Base-by-base conservation (phyloP, 2,888 invertebrate species). In the Habrosyne pyritoides region DNA sequence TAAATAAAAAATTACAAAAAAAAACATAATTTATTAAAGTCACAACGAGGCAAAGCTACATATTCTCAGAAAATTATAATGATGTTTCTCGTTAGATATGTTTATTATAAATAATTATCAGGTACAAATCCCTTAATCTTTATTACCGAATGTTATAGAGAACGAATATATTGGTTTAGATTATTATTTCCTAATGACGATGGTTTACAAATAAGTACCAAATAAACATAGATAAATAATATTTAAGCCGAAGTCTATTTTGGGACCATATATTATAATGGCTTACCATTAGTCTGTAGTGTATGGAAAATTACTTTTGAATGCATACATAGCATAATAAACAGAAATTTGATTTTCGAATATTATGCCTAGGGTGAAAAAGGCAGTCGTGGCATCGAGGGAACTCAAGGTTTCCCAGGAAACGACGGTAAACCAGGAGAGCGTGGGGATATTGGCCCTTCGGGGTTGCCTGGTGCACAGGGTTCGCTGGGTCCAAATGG, bases 371-470 rank as follows among this genome's bases (percentile, higher is more conserved):
- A 93, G 88, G 94, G 94, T 28, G 93, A 94, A 78, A 95, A 96
- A 73, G 97, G 96, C 2, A 91, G 91, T 30, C 87, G 93, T 62
- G 96, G 96, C 2, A 94, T 95, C 59, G 91, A 93, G 54, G 96
- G 96, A 0, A 89, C 94, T 10, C 93, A 94, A 62, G 96, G 96
- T 1, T 94, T 95, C 60, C 94, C 95, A 0, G 96, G 96, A 5
- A 88, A 87, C 36, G 93, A 94, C 67, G 96, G 96, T 0, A 89
- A 92, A 46, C 91, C 94, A 0, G 96, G 97, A 47, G 93, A 95
- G 28, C 88, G 94, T 0, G 96, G 96, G 0, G 95, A 95, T 59
- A 95, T 95, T 63, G 96, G 96, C 0, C 94, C 95, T 47, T 94
- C 95, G 0, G 96, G 96, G 0, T 82, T 94, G 18, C 95, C 95